Evolutionary conservation across 2,797 vertebrate genomes (phyloP).

Genomic region (Pseudochromis fuscus): DNA sequence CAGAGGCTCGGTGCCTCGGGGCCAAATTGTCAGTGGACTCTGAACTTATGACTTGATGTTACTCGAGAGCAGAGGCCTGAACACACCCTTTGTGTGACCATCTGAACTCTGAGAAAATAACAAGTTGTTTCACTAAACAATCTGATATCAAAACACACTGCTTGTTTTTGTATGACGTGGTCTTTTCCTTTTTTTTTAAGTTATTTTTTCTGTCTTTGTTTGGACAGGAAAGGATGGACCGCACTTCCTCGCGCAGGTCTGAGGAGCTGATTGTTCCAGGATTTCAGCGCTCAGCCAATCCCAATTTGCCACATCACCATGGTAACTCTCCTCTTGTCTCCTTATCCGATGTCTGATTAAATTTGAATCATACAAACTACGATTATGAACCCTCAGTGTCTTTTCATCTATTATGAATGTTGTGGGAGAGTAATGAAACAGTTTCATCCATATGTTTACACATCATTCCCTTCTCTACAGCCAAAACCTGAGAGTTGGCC

Average conservation of each 20-base stretch:
- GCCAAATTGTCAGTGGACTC: conserved; percentile 45
- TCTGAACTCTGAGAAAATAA: conserved; percentile 50
- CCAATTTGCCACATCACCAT: conserved; percentile 86
- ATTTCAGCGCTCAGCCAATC: conserved; percentile 85
- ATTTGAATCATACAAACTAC: conserved; percentile 8
- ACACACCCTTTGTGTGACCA: conserved; percentile 32
- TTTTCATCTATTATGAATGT: conserved; percentile 4
- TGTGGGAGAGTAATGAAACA: conserved; percentile 12
- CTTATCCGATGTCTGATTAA: not conserved
- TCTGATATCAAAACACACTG: conserved; percentile 31
- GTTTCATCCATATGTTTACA: conserved; percentile 35
- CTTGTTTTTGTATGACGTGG: conserved; percentile 18
- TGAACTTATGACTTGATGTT: conserved; percentile 57
- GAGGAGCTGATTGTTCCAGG: conserved; percentile 85
- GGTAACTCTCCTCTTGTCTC: conserved; percentile 80
- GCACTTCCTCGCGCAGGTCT: conserved; percentile 83
- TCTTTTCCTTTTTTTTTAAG: not conserved
- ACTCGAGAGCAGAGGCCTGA: conserved; percentile 55
- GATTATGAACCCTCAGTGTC: not conserved
- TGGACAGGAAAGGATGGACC: conserved; percentile 92
- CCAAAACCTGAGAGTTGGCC: conserved; percentile 1
- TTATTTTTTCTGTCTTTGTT: conserved; percentile 23
- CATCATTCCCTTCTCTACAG: conserved; percentile 19
- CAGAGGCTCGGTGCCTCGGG: conserved; percentile 29
- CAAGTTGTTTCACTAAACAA: conserved; percentile 21